Percentiles rank a stretch among this genome's conserved stretches.
These are phyloP conservation scores for Cygnus atratus DNA, from an alignment of 2,113 vertebrate species.

Conservation along the genomic window DNA sequence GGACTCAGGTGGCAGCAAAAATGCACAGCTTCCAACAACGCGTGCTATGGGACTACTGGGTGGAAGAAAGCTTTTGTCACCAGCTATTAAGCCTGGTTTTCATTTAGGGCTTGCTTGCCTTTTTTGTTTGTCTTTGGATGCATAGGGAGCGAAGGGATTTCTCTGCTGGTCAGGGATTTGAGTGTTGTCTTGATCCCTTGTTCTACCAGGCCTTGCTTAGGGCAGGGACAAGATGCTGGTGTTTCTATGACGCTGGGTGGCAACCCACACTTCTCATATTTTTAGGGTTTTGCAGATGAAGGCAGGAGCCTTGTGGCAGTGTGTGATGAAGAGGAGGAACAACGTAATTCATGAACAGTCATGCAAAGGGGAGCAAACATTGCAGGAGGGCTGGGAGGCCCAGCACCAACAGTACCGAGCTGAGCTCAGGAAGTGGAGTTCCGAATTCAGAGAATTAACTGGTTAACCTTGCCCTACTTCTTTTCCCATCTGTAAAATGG, in stretches of 20 bases:
- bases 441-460: not conserved
- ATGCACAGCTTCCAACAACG: not conserved
- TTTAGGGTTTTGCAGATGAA: not conserved
- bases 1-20: not conserved
- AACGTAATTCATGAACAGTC: not conserved
- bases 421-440: not conserved
- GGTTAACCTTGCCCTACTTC: not conserved
- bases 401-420: not conserved
- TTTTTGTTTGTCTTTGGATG: not conserved
- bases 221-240: not conserved
- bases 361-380: not conserved
- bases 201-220: not conserved
- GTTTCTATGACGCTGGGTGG: not conserved
- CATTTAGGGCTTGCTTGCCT: not conserved
- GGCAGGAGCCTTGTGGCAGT: not conserved
- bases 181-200: not conserved
- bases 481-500: accelerated
- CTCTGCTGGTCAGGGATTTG: not conserved
- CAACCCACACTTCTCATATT: not conserved
- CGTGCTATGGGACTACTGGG: accelerated
- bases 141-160: not conserved
- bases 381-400: not conserved
- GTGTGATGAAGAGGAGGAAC: not conserved
- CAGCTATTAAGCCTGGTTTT: not conserved
- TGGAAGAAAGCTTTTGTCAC: not conserved